These are phyloP conservation scores for Prionailurus bengalensis DNA, from an alignment of 2,113 vertebrate species.

Conservation along the genomic window DNA sequence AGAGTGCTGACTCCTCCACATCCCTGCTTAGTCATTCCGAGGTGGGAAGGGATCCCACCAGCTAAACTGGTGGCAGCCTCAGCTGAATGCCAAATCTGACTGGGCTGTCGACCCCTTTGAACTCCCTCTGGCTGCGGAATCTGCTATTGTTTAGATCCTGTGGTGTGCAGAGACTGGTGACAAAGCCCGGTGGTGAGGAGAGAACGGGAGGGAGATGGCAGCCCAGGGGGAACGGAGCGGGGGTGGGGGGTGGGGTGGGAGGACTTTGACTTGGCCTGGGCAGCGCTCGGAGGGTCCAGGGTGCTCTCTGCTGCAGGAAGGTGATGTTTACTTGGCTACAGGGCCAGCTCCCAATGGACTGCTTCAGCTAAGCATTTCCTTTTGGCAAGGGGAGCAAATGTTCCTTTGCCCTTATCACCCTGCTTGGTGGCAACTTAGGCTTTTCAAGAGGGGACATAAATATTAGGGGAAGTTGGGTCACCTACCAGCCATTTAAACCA, in stretches of 20 bases:
- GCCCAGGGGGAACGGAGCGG: not conserved
- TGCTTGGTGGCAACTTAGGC: not conserved
- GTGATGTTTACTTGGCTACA: not conserved
- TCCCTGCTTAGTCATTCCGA: not conserved
- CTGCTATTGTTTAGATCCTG: conserved; percentile 42
- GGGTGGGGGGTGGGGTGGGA: not conserved
- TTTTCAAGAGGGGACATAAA: not conserved
- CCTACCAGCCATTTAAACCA: not conserved
- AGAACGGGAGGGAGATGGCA: not conserved
- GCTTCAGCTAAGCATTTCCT: not conserved
- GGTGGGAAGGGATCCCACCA: not conserved
- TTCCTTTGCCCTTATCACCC: conserved; percentile 21
- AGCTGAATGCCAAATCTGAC: not conserved
- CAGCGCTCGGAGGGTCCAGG: not conserved
- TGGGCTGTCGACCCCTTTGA: not conserved
- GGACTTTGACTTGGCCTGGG: conserved; percentile 21
- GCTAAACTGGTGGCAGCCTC: not conserved
- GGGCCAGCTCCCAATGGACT: not conserved
- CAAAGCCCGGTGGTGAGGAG: not conserved
- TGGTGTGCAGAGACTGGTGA: not conserved
- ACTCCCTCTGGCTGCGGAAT: not conserved
- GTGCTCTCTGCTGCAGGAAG: not conserved
- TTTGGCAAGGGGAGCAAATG: not conserved
- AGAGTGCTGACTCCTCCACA: not conserved
- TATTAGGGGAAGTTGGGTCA: conserved; percentile 41